Evolutionary conservation across 2,113 vertebrate species (phyloP), one percentile per base, ranked within the genome.

Genomic region (Charadrius vociferus): DNA sequence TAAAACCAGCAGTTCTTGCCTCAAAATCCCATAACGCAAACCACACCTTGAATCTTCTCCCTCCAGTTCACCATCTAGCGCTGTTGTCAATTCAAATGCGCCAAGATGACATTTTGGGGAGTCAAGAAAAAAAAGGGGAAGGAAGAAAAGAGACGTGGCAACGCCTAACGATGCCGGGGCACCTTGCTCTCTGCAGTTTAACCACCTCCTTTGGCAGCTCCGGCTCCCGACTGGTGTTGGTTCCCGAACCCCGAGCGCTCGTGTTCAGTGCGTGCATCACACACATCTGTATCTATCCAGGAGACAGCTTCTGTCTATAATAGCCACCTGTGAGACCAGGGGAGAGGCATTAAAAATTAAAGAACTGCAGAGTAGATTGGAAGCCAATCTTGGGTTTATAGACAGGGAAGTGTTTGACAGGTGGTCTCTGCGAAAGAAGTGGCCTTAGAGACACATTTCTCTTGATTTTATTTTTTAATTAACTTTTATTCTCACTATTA

Each of bases 391-490:
- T 73, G 37, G 87, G 84, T 98, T 98, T 98, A 98, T 97, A 97
- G 97, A 97, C 95, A 95, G 96, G 88, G 97, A 98, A 97, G 94
- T 7, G 21, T 97, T 98, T 98, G 98, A 98, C 98, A 98, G 98
- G 98, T 98, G 98, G 98, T 98, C 97, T 95, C 95, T 73, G 95
- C 27, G 29, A 96, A 97, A 97, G 95, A 97, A 95, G 88, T 97
- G 98, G 98, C 98, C 98, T 98, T 70, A 5, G 98, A 98, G 98
- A 98, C 96, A 98, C 98, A 98, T 98, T 98, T 89, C 97, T 98
- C 98, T 97, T 98, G 97, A 98, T 98, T 98, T 98, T 98, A 98
- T 98, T 98, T 98, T 98, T 98, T 98, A 98, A 98, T 98, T 98
- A 98, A 98, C 97, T 98, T 98, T 98, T 98, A 98, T 97, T 98